Evolutionary conservation across 2,797 vertebrate species (phyloP), one percentile per base, ranked within the genome.

Genomic region (Microctenopoma steveboyesi): DNA sequence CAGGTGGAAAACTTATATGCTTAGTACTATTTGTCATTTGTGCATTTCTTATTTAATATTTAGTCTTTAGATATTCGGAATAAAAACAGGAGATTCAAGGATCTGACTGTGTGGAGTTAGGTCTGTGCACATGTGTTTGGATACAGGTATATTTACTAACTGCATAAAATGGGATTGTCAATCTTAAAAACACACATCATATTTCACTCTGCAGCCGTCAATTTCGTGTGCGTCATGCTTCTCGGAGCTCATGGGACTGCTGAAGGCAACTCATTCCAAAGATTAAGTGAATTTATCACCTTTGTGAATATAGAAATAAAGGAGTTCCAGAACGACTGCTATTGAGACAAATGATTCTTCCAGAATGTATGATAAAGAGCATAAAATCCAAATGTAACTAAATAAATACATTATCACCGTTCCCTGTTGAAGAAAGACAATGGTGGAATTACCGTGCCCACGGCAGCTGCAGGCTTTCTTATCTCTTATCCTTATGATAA

Each of bases 401-500:
- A 77, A 82, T 81, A 73, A 80, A 86, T 50, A 74, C 58, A 56
- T 83, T 74, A 83, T 81, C 73, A 62, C 40, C 35, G 73, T 83
- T 72, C 72, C 61, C 64, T 53, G 39, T 59, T 81, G 54, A 69
- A 80, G 15, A 50, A 18, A 74, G 78, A 74, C 64, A 63, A 55
- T 53, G 45, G 52, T 65, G 63, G 60, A 67, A 84, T 82, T 76
- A 49, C 63, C 64, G 57, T 64, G 58, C 54, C 65, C 59, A 50
- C 76, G 72, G 68, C 71, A 66, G 71, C 76, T 66, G 72, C 35
- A 22, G 42, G 61, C 55, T 82, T 69, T 72, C 74, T 79, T 84
- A 87, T 91, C 84, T 79, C 69, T 59, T 53, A 72, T 78, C 73
- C 42, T 69, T 1, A 1, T 37, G 78, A 89, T 86, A 66, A 81